Percentiles rank a stretch among this genome's conserved stretches.
phyloP scores from a whole-genome alignment of 2,888 invertebrate species.

The Iphiclides podalirius region DNA sequence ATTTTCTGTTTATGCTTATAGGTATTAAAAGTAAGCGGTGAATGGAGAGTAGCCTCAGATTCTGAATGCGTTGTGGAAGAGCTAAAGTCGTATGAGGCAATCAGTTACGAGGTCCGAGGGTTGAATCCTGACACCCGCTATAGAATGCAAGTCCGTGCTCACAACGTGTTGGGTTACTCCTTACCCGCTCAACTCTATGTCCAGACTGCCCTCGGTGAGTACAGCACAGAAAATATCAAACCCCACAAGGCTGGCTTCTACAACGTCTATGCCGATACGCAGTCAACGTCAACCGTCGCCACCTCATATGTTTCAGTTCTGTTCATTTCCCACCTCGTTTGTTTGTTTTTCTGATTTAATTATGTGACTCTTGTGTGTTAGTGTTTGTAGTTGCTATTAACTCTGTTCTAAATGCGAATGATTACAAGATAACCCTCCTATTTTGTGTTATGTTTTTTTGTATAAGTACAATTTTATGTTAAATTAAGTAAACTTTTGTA shows the following conservation, averaged over 20 bases:
- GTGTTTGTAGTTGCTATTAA: slow-evolving; percentile 45
- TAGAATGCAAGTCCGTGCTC: slow-evolving; percentile 90
- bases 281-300: slow-evolving; percentile 52
- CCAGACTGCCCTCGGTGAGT: slow-evolving; percentile 94
- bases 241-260: slow-evolving; percentile 72
- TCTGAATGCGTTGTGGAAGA: slow-evolving; percentile 81
- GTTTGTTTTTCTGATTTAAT: slow-evolving; percentile 59
- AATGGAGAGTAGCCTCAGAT: slow-evolving; percentile 80
- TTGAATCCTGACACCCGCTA: slow-evolving; percentile 90
- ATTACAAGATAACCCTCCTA: slow-evolving; percentile 33
- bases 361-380: slow-evolving; percentile 35
- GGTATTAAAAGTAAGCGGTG: slow-evolving; percentile 84
- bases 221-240: slow-evolving; percentile 71
- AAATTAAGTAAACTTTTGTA: slow-evolving; percentile 21
- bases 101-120: slow-evolving; percentile 83
- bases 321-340: slow-evolving; percentile 50
- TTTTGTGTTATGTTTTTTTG: slow-evolving; percentile 23
- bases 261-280: slow-evolving; percentile 69
- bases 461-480: slow-evolving; percentile 29
- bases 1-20: slow-evolving; percentile 36
- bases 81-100: slow-evolving; percentile 81
- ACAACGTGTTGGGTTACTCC: slow-evolving; percentile 92
- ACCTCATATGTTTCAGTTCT: slow-evolving; percentile 51
- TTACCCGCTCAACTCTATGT: slow-evolving; percentile 87
- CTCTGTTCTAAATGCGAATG: slow-evolving; percentile 39